phyloP scores from a whole-genome alignment of 1,140 invertebrate species.

The Tyrophagus putrescentiae region DNA sequence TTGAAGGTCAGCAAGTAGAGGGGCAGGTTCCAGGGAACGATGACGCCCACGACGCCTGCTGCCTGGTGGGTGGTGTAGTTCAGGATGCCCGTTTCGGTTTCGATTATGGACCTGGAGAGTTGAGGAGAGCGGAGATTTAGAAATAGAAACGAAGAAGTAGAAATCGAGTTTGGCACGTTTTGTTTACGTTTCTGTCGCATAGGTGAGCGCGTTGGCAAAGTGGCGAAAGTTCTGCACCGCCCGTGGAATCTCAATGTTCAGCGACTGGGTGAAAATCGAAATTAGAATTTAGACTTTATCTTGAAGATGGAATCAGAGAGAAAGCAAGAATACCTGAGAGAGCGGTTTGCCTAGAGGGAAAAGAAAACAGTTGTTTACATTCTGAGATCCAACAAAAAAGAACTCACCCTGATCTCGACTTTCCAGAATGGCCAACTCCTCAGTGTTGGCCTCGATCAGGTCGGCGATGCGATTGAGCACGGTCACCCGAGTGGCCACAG shows the following conservation, averaged over 20 bases:
- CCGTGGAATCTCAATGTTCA: constrained; percentile 42
- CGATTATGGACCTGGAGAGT: constrained; percentile 30
- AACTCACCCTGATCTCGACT: constrained; percentile 46
- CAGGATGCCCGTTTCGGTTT: constrained; percentile 34
- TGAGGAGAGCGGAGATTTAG: background rate
- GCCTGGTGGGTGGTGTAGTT: constrained; percentile 41
- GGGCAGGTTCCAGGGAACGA: constrained; percentile 47
- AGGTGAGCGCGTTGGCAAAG: constrained; percentile 39
- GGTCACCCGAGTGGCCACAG: constrained; percentile 29
- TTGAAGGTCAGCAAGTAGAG: constrained; percentile 45
- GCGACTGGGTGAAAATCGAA: no score
- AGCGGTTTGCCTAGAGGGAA: no score
- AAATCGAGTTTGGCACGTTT: constrained; percentile 17
- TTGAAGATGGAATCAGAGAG: no score
- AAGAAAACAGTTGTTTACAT: no score
- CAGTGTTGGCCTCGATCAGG: constrained; percentile 37
- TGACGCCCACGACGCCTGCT: constrained; percentile 43
- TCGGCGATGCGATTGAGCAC: constrained; percentile 39
- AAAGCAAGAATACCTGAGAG: no score
- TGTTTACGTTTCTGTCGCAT: constrained; percentile 35
- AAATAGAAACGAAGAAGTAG: constrained; percentile 9
- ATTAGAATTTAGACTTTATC: no score
- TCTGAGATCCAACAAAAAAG: no score
- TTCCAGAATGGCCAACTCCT: constrained; percentile 41
- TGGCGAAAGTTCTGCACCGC: constrained; percentile 42